Conservation (phyloP, 2,113 vertebrate genomes). For the Oncorhynchus tshawytscha region DNA sequence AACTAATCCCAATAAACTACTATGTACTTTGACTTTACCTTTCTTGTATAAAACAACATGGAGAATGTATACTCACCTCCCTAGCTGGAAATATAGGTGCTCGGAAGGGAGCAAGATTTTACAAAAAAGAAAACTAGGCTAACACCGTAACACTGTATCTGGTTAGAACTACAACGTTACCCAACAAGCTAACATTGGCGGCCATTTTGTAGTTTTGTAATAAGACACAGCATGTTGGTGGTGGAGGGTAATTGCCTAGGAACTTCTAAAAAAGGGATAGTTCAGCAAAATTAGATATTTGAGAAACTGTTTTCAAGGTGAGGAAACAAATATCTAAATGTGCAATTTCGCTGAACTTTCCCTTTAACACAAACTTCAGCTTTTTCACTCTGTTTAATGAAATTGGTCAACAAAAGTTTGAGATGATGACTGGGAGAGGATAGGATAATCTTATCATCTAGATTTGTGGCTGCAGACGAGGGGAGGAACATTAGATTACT, state of each 20-base stretch:
- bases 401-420: not conserved
- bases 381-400: conserved; percentile 39
- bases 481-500: conserved; percentile 54
- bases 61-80: conserved; percentile 63
- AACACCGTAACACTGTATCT: conserved; percentile 72
- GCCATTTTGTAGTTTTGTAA: conserved; percentile 56
- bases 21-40: conserved; percentile 69
- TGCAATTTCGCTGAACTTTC: not conserved
- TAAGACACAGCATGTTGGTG: conserved; percentile 65
- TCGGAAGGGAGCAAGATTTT: conserved; percentile 62
- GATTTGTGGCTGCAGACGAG: conserved; percentile 27
- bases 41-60: conserved; percentile 70
- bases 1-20: conserved; percentile 79
- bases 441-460: conserved; percentile 32
- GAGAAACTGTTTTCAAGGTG: not conserved
- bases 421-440: conserved; percentile 20
- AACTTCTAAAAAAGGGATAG: conserved; percentile 52
- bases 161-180: conserved; percentile 66
- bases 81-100: conserved; percentile 70
- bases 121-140: conserved; percentile 60
- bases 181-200: conserved; percentile 61
- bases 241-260: conserved; percentile 37
- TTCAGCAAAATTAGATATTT: conserved; percentile 12
- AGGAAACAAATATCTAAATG: not conserved
- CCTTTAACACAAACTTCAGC: not conserved